phyloP scores from a whole-genome alignment of 2,888 invertebrate genomes.

The Nyleta sp. region DNA sequence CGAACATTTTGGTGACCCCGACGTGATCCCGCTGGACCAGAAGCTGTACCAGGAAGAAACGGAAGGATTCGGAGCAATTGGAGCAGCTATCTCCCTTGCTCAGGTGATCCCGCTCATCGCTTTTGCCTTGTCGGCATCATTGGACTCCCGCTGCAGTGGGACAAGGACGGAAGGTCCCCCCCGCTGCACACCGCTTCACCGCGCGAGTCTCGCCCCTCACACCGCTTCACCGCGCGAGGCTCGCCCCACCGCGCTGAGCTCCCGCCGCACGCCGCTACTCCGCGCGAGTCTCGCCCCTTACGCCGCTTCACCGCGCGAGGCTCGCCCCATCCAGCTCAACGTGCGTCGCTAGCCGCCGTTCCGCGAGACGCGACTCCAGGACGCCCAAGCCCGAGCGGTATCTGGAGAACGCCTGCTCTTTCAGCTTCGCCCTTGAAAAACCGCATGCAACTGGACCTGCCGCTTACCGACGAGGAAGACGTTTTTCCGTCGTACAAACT shows the following conservation, averaged over 20 bases:
- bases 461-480: neutral
- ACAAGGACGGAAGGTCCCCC: conserved; percentile 1
- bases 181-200: neutral
- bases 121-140: neutral
- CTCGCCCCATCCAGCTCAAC: neutral
- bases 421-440: neutral
- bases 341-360: neutral
- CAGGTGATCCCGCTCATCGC: neutral
- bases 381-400: neutral
- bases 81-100: too few species aligned
- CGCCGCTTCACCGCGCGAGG: neutral
- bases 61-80: too few species aligned
- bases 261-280: neutral
- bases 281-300: neutral
- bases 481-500: neutral
- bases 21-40: too few species aligned
- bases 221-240: neutral
- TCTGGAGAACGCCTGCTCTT: neutral
- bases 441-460: neutral
- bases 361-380: neutral
- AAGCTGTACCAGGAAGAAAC: too few species aligned
- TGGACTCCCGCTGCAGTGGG: neutral
- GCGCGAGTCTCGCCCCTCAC: neutral
- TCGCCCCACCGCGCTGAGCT: neutral
- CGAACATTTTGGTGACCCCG: too few species aligned